Conservation (phyloP, 2,113 vertebrate species). For the Malurus cyaneus region DNA sequence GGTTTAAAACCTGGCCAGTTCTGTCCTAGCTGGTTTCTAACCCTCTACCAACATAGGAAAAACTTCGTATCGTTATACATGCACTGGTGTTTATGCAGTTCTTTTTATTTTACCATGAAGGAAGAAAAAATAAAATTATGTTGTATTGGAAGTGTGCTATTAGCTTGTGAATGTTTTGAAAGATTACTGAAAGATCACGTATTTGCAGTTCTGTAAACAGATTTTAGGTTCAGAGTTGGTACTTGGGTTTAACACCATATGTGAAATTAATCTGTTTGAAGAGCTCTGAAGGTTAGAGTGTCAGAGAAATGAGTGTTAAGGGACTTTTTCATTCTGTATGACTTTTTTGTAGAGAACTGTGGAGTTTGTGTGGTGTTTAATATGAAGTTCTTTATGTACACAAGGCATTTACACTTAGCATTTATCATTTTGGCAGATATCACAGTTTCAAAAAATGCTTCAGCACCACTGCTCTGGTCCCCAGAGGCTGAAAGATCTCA, state of each 20-base stretch:
- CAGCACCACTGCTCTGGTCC: slow-evolving; percentile 88
- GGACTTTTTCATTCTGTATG: not conserved
- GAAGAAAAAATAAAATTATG: not conserved
- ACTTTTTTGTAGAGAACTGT: not conserved
- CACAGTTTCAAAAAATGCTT: slow-evolving; percentile 85
- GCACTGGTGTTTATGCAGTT: not conserved
- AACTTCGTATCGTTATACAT: not conserved
- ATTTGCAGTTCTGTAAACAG: not conserved
- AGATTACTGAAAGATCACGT: not conserved
- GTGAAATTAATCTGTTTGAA: not conserved
- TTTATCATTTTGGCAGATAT: slow-evolving; percentile 81
- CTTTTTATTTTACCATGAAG: not conserved
- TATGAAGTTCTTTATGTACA: not conserved
- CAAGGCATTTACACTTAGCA: not conserved
- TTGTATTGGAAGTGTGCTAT: not conserved
- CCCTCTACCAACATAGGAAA: not conserved
- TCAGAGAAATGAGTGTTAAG: not conserved
- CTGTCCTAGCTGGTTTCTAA: not conserved
- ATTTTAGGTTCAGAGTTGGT: not conserved
- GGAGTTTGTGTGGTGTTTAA: not conserved
- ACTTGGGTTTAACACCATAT: not conserved
- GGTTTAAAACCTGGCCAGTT: not conserved
- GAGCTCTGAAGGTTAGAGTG: not conserved
- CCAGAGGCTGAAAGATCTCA: slow-evolving; percentile 87
- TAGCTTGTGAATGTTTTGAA: not conserved